These are phyloP conservation scores for Halcyon leucocephala DNA, from an alignment of 2,797 vertebrate genomes.

Conservation along the genomic window DNA sequence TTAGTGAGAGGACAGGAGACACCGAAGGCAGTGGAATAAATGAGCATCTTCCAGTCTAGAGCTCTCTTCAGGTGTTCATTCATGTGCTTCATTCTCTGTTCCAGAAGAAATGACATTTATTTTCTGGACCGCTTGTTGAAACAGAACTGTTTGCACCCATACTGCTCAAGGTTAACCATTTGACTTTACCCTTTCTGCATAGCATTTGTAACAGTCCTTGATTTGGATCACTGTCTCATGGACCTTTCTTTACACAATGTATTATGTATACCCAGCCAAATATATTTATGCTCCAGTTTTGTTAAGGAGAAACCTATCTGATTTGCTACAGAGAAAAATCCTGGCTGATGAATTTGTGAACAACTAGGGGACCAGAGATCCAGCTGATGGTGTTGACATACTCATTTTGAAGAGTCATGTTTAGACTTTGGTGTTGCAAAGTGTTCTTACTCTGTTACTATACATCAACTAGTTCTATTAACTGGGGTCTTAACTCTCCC, in stretches of 20 bases:
- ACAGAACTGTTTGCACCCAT: not conserved
- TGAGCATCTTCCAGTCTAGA: not conserved
- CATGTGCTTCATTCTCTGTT: not conserved
- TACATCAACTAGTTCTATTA: not conserved
- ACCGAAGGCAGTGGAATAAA: not conserved
- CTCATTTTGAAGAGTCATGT: not conserved
- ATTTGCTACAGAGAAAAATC: not conserved
- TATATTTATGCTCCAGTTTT: accelerated
- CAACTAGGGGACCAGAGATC: not conserved
- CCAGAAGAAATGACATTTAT: not conserved
- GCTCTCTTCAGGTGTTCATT: not conserved
- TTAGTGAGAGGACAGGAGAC: not conserved
- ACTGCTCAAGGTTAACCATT: not conserved
- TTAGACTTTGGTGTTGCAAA: not conserved
- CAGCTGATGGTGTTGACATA: not conserved
- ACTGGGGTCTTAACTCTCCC: not conserved
- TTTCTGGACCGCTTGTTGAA: not conserved
- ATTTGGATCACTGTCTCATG: not conserved
- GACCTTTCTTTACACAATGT: not conserved
- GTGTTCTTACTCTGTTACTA: not conserved
- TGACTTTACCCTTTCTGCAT: not conserved
- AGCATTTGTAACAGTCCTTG: not conserved
- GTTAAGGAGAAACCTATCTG: not conserved
- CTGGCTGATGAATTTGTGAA: not conserved
- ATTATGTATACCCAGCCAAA: not conserved